Conservation (phyloP, 2,113 vertebrate genomes). For the Xenus cinereus region DNA sequence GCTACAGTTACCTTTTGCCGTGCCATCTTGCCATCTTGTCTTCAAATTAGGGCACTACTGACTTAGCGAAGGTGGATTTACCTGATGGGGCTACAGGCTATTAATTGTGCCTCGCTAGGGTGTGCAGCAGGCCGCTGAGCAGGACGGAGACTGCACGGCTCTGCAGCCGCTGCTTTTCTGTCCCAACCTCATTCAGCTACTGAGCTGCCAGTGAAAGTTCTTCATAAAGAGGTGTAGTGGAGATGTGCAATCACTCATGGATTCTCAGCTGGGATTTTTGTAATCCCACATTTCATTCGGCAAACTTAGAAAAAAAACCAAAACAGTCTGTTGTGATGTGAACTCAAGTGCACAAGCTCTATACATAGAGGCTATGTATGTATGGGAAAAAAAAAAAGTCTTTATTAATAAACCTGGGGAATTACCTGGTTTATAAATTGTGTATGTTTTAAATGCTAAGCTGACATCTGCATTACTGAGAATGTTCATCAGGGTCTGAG, state of each 20-base stretch:
- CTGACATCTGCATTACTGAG: slow-evolving; percentile 81
- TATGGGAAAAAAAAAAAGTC: background rate
- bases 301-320: background rate
- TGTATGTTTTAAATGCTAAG: slow-evolving; percentile 86
- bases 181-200: background rate
- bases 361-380: background rate
- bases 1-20: background rate
- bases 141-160: background rate
- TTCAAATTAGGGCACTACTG: background rate
- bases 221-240: background rate
- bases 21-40: background rate
- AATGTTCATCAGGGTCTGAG: slow-evolving; percentile 80
- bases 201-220: background rate
- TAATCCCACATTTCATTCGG: background rate
- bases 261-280: background rate
- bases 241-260: background rate
- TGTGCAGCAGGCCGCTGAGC: background rate
- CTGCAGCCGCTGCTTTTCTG: accelerated
- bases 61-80: background rate
- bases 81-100: background rate
- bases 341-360: background rate
- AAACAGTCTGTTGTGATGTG: background rate
- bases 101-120: background rate
- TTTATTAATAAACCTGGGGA: background rate
- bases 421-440: slow-evolving; percentile 82